Base-by-base conservation (phyloP, 2,797 vertebrate species). In the Malurus splendens region DNA sequence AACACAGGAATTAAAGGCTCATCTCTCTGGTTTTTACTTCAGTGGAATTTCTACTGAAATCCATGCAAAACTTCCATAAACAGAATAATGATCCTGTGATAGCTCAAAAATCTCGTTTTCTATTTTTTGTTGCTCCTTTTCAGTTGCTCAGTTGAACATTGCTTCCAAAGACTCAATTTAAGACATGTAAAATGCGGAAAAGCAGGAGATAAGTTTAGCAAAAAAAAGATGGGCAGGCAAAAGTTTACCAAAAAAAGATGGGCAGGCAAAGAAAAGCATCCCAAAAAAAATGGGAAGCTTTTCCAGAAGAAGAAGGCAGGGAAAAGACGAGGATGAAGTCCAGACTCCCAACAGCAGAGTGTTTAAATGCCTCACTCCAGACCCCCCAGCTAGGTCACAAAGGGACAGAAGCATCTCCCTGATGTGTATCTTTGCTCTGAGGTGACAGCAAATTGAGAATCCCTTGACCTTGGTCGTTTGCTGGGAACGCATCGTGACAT, bases 361-460 rank as follows among this genome's bases (percentile, higher is more conserved):
- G 20, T 16, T 61, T 57, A 77, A 74, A 65, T 30, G 25, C 8
- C 44, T 78, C 20, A 41, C 9, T 68, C 36, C 19, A 52, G 28
- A 71, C 3, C 1, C 8, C 17, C 6, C 14, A 30, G 28, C n/a
- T 41, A n/a, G 50, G 32, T 33, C 39, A 68, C 4, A 4, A 72
- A 89, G 33, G 44, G n/a, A 50, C 1, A 1, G 36, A 68, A 62
- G 3, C 23, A 74, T 23, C 12, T 59, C 41, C 25, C n/a, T 3
- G 5, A 18, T 41, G 20, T 13, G 59, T 5, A 38, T 47, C 82
- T 93, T 36, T 77, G 66, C 67, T 94, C 80, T 89, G 76, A 95
- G 82, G 92, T 90, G 93, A 70, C 73, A 89, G 56, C 76, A 94
- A 85, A 94, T 47, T 82, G 72, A 56, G 87, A 92, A 85, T 33